Conservation (phyloP, 2,888 invertebrate genomes). For the Ormyrus rosae region DNA sequence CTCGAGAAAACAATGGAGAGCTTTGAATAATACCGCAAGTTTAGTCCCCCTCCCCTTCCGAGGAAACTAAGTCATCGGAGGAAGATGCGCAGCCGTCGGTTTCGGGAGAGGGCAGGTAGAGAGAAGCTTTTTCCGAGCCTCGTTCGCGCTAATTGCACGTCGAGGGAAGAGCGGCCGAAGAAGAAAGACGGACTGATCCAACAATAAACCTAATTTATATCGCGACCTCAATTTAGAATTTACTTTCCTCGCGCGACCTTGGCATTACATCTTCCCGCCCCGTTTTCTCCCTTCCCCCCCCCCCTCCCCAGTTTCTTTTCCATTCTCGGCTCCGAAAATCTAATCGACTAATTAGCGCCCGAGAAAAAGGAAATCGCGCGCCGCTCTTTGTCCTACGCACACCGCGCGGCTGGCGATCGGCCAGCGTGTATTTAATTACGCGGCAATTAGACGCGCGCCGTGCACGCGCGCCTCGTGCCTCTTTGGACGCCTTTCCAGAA, state of each 20-base stretch:
- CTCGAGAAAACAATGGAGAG: too few species aligned
- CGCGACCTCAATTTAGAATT: slow-evolving; percentile 42
- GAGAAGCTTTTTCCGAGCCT: neutral
- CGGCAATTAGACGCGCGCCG: neutral
- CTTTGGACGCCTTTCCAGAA: too few species aligned
- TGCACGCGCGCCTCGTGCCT: neutral
- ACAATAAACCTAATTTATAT: slow-evolving; percentile 39
- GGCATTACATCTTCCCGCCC: slow-evolving; percentile 45
- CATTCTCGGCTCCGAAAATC: neutral
- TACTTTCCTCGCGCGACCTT: slow-evolving; percentile 50
- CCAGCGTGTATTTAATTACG: slow-evolving; percentile 14
- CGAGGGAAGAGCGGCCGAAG: neutral
- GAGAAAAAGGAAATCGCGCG: too few species aligned
- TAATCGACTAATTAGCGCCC: too few species aligned
- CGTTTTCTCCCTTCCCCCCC: too few species aligned
- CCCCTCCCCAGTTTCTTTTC: too few species aligned
- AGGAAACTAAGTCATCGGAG: too few species aligned
- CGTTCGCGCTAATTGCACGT: neutral
- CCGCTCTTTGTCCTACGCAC: too few species aligned
- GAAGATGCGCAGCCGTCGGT: neutral
- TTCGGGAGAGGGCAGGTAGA: neutral
- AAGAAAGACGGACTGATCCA: neutral
- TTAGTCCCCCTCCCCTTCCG: too few species aligned
- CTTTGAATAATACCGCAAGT: too few species aligned
- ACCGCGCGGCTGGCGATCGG: slow-evolving; percentile 4